phyloP scores from a whole-genome alignment of 2,797 vertebrate genomes.

The Enteromius thamalakanensis region DNA sequence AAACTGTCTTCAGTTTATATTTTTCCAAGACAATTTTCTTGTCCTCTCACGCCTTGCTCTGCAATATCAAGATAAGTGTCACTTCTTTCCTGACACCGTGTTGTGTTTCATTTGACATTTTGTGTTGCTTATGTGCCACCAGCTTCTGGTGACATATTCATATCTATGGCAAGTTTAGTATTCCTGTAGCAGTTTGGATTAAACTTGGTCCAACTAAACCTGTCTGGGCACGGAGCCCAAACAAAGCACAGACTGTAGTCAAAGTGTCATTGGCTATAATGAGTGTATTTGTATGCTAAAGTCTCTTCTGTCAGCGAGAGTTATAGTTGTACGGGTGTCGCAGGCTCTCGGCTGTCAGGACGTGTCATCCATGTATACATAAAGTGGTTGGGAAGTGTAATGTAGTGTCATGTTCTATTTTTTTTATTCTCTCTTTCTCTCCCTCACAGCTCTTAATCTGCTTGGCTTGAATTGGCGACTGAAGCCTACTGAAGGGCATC shows the following conservation, averaged over 20 bases:
- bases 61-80: conserved; percentile 45
- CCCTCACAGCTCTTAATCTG: conserved; percentile 84
- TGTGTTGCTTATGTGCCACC: conserved; percentile 27
- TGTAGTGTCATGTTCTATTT: conserved; percentile 55
- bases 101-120: conserved; percentile 47
- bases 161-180: conserved; percentile 43
- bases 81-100: conserved; percentile 27
- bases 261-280: conserved; percentile 48
- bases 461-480: conserved; percentile 97
- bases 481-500: conserved; percentile 90
- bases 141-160: conserved; percentile 35
- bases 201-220: conserved; percentile 53
- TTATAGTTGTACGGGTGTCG: conserved; percentile 40
- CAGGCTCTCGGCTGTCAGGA: conserved; percentile 52
- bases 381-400: conserved; percentile 50
- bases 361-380: conserved; percentile 50
- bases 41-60: conserved; percentile 31
- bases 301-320: conserved; percentile 43
- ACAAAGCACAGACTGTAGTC: conserved; percentile 49
- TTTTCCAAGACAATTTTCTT: conserved; percentile 43
- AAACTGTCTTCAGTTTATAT: conserved; percentile 36
- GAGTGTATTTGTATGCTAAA: conserved; percentile 50
- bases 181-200: conserved; percentile 48
- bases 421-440: conserved; percentile 41
- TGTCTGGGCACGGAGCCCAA: conserved; percentile 43